Base-by-base conservation (phyloP, 2,888 invertebrate genomes). In the Patella depressa region DNA sequence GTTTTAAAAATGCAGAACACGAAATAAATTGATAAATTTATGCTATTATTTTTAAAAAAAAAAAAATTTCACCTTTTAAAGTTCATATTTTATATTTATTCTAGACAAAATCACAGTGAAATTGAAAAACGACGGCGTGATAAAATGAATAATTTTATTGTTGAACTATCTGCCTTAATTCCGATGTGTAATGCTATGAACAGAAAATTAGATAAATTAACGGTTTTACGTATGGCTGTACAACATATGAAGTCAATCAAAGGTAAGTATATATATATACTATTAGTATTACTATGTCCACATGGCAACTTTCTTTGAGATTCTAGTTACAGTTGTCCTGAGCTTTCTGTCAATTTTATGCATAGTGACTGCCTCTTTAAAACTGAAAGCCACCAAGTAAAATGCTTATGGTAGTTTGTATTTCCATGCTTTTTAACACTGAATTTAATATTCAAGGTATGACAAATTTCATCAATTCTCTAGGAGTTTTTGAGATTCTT, bases 141-240 rank as follows among this genome's bases (percentile, higher is more conserved):
- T 91, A 98, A 98, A 92, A 98, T 98, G 97, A 98, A 98, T 93
- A 96, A 96, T 0, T 97, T 97, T 92, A 98, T 98, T 86, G 94
- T 95, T 3, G 97, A 98, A 91, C 92, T 98, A 78, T 96, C 96
- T 75, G 93, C 95, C 19, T 95, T 98, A 94, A 94, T 98, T 29
- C 98, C 98, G 0, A 96, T 97, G 96, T 98, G 98, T 90, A 95
- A 95, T 86, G 96, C 97, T 4, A 96, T 97, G 96, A 95, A 96
- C 55, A 93, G 97, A 77, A 98, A 98, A 92, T 93, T 98, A 87
- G 98, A 98, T 93, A 98, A 98, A 92, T 93, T 98, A 85, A 98
- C 97, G 0, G 94, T 94, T 1, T 93, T 98, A 53, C 93, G 97
- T 3, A 96, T 98, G 97, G 97, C 97, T 0, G 98, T 97, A 24